Evolutionary conservation across 1,140 invertebrate genomes (phyloP), one percentile per base, ranked within the genome.

Genomic region (Heliconius congener): DNA sequence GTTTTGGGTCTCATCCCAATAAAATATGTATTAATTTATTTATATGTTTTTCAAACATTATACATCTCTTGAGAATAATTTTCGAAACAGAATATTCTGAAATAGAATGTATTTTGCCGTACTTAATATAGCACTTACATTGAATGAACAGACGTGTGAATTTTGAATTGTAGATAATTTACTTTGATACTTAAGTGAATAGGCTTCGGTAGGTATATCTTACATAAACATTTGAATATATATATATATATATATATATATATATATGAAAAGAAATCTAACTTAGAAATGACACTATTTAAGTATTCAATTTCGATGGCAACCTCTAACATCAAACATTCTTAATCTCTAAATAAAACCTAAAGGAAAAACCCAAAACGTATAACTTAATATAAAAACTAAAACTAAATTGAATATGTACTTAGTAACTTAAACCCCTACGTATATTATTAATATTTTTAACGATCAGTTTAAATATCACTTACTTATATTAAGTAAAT

Each of bases 11-110:
- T 66, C 27, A 27, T 55, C 74, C 34, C 39, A 55, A 75, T 75
- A 75, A 37, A 75, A 75, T 75, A 75, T 75, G 55, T 75, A 75
- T 52, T 60, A 75, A 75, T 75, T 75, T 75, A 75, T 75, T 57
- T 60, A 55, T 66, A 37, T 75, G 74, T 75, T 75, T 75, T 66
- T 42, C 74, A 39, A 75, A 75, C 60, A 23, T 66, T 75, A 66
- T 75, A n/a, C n/a, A 27, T 34, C 74, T 57, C n/a, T 57, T 23
- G 74, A 57, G 74, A 66, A 37, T 75, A 75, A 37, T 75, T 75
- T 57, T n/a, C 50, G 3, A 55, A 1, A 18, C 13, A 6, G 57
- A 74, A 74, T 74, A 75, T 75, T 66, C 55, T 55, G 34, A 66
- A 66, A 66, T 11, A 66, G 57, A 66, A 66, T 30, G 60, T 66